Evolutionary conservation across 1,140 invertebrate species (phyloP).

Genomic region (Drosophila ananassae): DNA sequence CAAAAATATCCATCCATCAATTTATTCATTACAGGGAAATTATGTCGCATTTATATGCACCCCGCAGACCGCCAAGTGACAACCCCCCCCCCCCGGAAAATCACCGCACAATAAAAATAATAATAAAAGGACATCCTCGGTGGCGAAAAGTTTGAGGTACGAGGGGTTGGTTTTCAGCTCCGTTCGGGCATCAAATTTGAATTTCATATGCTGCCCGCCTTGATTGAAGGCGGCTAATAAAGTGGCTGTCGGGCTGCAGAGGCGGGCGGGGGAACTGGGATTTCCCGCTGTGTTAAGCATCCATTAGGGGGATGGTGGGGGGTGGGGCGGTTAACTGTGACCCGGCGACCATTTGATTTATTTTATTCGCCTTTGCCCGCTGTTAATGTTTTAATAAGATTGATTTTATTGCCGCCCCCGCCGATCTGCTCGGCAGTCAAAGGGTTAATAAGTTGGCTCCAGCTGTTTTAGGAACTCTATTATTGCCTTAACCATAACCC

Average conservation of each 20-base stretch:
- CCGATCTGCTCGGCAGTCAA: constrained; percentile 51
- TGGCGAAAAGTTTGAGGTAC: constrained; percentile 19
- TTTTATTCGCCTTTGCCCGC: constrained; percentile 72
- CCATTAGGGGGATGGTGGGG: constrained; percentile 31
- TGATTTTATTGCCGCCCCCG: constrained; percentile 75
- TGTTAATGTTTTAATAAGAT: constrained; percentile 83
- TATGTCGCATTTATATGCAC: constrained; percentile 84
- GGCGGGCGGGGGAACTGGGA: constrained; percentile 15
- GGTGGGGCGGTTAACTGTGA: constrained; percentile 14
- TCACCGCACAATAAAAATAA: constrained; percentile 84
- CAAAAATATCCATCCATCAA: constrained; percentile 82
- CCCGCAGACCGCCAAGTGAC: constrained; percentile 61
- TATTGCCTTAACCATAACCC: constrained; percentile 31
- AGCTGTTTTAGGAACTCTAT: constrained; percentile 71
- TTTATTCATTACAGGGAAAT: constrained; percentile 84
- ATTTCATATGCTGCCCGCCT: constrained; percentile 76
- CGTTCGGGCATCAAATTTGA: constrained; percentile 70
- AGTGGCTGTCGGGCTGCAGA: constrained; percentile 30
- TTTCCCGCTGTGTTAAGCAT: constrained; percentile 71
- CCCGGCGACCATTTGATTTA: constrained; percentile 73
- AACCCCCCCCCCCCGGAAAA: constrained; percentile 55
- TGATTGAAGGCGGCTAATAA: constrained; percentile 80
- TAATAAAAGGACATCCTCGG: constrained; percentile 79
- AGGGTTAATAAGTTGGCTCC: constrained; percentile 75
- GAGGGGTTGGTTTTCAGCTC: constrained; percentile 17